Conservation (phyloP, 2,113 vertebrate genomes). For the Dissostichus mawsoni region DNA sequence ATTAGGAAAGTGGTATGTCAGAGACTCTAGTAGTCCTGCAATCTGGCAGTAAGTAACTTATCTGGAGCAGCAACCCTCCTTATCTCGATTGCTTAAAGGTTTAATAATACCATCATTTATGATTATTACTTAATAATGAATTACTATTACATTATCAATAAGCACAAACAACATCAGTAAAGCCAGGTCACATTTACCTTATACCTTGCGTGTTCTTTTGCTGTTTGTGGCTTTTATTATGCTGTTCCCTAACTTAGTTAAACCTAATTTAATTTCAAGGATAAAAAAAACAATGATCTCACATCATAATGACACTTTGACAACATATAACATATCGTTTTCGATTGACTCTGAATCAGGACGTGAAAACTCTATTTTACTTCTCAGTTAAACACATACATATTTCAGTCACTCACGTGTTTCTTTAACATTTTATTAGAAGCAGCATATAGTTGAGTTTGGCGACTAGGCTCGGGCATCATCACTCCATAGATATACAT, state of each 20-base stretch:
- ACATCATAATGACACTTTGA: slow-evolving; percentile 18
- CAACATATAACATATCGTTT: neutral
- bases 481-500: no score
- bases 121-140: no score
- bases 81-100: neutral
- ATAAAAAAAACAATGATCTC: neutral
- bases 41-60: slow-evolving; percentile 38
- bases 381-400: neutral
- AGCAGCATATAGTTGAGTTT: no score
- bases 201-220: neutral
- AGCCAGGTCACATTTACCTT: neutral
- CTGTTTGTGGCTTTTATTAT: neutral
- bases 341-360: neutral
- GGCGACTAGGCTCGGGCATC: no score
- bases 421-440: no score
- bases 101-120: no score
- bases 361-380: neutral
- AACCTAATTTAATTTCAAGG: slow-evolving; percentile 1
- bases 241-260: neutral
- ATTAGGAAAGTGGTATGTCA: slow-evolving; percentile 25
- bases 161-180: no score
- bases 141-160: no score
- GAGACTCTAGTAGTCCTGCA: slow-evolving; percentile 31
- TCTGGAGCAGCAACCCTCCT: neutral
- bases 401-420: neutral